Evolutionary conservation across 1,140 invertebrate species (phyloP).

Genomic region (Ceratina japonica): DNA sequence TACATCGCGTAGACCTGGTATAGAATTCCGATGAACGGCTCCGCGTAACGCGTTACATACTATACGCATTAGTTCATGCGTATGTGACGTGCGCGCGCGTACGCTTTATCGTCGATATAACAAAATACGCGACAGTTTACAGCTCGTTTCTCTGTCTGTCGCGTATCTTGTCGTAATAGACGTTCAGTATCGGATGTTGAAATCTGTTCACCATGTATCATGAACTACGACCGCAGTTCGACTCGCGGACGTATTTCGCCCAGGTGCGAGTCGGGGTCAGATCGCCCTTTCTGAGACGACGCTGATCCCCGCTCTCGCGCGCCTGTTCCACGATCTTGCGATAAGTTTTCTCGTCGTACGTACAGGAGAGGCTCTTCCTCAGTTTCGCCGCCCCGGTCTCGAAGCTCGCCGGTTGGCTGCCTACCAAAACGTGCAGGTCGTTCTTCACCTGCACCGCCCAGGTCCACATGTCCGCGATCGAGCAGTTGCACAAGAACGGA

Average conservation of each 20-base stretch:
- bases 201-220: conserved; percentile 68
- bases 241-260: conserved; percentile 86
- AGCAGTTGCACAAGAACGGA: conserved; percentile 86
- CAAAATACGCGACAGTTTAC: conserved; percentile 49
- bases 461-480: conserved; percentile 85
- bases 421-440: conserved; percentile 83
- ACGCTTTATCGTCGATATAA: not conserved
- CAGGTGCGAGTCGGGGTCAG: conserved; percentile 83
- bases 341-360: conserved; percentile 82
- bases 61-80: not conserved
- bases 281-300: conserved; percentile 81
- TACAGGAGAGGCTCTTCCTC: conserved; percentile 83
- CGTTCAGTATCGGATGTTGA: conserved; percentile 55
- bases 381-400: conserved; percentile 82
- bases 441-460: conserved; percentile 85
- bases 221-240: conserved; percentile 81
- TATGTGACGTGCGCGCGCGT: not conserved
- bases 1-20: not conserved
- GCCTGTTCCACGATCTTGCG: conserved; percentile 79
- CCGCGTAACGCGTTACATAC: too few relatives aligned
- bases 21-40: not conserved
- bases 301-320: conserved; percentile 77
- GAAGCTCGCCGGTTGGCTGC: conserved; percentile 78
- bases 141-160: conserved; percentile 47
- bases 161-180: conserved; percentile 31